Conservation (phyloP, 2,888 invertebrate species). For the Lomographa bimaculata region DNA sequence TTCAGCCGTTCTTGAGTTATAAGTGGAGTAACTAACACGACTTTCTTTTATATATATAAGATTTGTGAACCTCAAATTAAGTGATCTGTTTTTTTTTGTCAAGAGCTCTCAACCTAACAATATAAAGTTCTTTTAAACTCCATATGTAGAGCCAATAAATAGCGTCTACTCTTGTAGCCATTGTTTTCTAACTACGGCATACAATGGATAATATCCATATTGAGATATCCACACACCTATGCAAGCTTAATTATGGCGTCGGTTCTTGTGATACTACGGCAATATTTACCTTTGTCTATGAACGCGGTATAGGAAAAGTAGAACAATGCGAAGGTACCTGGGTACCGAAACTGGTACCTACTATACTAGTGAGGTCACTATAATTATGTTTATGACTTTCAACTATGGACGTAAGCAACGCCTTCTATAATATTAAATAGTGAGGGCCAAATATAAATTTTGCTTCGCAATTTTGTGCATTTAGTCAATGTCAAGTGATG, state of each 20-base stretch:
- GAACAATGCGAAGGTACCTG: background rate
- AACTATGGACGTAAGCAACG: too few relatives aligned
- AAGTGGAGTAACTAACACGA: too few relatives aligned
- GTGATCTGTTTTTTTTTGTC: background rate
- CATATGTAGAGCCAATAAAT: slow-evolving; percentile 59
- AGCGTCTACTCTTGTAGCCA: slow-evolving; percentile 51
- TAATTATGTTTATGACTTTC: too few relatives aligned
- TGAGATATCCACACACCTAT: slow-evolving; percentile 31
- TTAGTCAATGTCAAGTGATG: too few relatives aligned
- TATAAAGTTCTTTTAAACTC: slow-evolving; percentile 34
- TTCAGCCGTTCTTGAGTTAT: too few relatives aligned
- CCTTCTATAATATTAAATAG: too few relatives aligned
- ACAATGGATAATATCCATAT: slow-evolving; percentile 48
- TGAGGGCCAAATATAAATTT: too few relatives aligned
- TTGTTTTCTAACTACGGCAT: slow-evolving; percentile 61
- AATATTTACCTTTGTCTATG: slow-evolving; percentile 5
- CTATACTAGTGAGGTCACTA: too few relatives aligned
- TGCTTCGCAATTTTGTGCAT: too few relatives aligned
- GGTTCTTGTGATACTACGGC: slow-evolving; percentile 17
- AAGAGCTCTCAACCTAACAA: slow-evolving; percentile 8
- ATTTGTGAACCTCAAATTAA: too few relatives aligned
- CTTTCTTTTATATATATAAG: too few relatives aligned
- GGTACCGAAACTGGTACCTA: too few relatives aligned
- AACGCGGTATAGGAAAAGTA: background rate
- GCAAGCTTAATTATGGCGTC: slow-evolving; percentile 30